Percentiles rank a stretch among this genome's conserved stretches.
Evolutionary conservation across 2,113 vertebrate species (phyloP).

Genomic region (Misgurnus mizolepis): DNA sequence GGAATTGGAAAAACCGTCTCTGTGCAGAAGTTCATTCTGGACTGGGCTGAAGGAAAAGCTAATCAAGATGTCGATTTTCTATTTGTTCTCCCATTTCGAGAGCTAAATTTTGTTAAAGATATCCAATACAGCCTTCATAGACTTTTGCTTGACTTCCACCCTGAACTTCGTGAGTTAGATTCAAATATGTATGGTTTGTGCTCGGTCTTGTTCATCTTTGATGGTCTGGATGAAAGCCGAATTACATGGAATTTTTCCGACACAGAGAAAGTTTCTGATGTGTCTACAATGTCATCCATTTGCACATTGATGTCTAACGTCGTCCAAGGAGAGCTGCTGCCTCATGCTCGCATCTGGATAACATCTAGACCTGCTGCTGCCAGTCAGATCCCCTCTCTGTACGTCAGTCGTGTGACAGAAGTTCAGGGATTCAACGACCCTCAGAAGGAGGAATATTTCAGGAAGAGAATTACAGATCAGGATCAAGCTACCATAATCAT

Average conservation of each 20-base stretch:
- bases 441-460: slow-evolving; percentile 33
- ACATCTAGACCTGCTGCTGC: slow-evolving; percentile 14
- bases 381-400: slow-evolving; percentile 8
- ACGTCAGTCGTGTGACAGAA: slow-evolving; percentile 24
- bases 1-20: slow-evolving; percentile 33
- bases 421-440: slow-evolving; percentile 26
- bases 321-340: slow-evolving; percentile 15
- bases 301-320: slow-evolving; percentile 8
- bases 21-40: slow-evolving; percentile 36
- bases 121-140: neutral
- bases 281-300: neutral
- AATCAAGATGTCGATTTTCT: slow-evolving; percentile 33
- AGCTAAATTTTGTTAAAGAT: slow-evolving; percentile 27
- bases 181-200: neutral
- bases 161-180: neutral
- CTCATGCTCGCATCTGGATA: slow-evolving; percentile 28
- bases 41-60: slow-evolving; percentile 16
- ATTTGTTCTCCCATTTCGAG: slow-evolving; percentile 24
- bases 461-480: slow-evolving; percentile 1
- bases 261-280: neutral
- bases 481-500: slow-evolving; percentile 7
- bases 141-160: slow-evolving; percentile 15
- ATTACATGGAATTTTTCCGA: slow-evolving; percentile 10
- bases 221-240: slow-evolving; percentile 37
- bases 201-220: slow-evolving; percentile 28